Percentiles rank a stretch among this genome's conserved stretches.
These are phyloP conservation scores for Malurus melanocephalus DNA, from an alignment of 2,113 vertebrate species.

Conservation along the genomic window DNA sequence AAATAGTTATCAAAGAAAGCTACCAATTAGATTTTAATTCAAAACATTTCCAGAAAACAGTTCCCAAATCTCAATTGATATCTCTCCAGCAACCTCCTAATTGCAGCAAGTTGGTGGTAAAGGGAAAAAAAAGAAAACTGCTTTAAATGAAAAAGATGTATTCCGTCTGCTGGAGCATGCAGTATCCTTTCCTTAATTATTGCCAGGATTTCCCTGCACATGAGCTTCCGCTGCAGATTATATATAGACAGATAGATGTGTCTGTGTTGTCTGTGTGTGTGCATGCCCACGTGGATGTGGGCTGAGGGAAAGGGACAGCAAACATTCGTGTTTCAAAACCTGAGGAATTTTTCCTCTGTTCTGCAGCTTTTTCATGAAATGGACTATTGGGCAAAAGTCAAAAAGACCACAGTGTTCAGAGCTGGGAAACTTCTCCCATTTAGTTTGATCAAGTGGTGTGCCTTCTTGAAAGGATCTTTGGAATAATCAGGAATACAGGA, in stretches of 20 bases:
- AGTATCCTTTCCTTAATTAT: conserved; percentile 66
- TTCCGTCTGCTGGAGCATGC: conserved; percentile 56
- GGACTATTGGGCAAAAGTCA: neutral
- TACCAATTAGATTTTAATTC: conserved; percentile 73
- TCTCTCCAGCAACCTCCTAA: conserved; percentile 69
- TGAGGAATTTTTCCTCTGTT: neutral
- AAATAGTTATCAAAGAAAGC: conserved; percentile 72
- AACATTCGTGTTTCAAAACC: neutral
- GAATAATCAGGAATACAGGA: neutral
- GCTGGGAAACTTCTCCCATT: neutral
- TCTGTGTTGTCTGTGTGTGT: neutral
- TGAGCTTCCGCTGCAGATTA: conserved; percentile 52
- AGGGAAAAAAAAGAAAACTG: neutral
- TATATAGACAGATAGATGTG: conserved; percentile 32
- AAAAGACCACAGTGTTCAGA: neutral
- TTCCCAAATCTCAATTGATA: conserved; percentile 68
- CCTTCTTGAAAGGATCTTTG: neutral
- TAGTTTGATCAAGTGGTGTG: neutral
- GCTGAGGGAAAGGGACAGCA: neutral
- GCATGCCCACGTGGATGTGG: neutral
- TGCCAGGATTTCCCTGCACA: conserved; percentile 57
- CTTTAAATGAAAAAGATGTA: conserved; percentile 65
- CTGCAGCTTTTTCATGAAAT: neutral
- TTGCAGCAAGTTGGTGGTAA: conserved; percentile 71
- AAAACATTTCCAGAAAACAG: conserved; percentile 66